phyloP scores from a whole-genome alignment of 2,113 vertebrate genomes.

The Helogale parvula region DNA sequence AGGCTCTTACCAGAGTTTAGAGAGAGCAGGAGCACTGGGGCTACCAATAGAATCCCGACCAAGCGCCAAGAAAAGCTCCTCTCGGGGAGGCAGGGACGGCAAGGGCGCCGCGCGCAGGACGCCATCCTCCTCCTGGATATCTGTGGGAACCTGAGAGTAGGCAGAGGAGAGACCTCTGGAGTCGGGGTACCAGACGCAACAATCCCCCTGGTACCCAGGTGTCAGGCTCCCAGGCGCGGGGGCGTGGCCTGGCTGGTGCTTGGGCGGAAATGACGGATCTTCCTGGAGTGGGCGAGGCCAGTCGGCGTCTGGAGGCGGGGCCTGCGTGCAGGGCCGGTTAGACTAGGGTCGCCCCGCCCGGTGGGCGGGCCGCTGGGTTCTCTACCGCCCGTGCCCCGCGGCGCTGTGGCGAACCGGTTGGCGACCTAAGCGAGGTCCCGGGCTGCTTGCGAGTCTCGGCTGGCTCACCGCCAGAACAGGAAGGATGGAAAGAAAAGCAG shows the following conservation, averaged over 20 bases:
- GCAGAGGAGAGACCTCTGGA: too few species aligned
- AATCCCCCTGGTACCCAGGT: background rate
- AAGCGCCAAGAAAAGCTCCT: background rate
- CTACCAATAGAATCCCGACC: background rate
- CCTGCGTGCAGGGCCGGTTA: background rate
- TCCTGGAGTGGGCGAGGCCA: rapidly evolving
- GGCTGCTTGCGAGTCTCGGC: background rate
- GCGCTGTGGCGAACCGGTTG: background rate
- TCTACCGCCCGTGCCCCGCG: background rate
- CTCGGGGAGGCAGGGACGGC: background rate
- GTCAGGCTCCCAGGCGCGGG: rapidly evolving
- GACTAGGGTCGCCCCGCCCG: rapidly evolving
- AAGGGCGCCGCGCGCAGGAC: background rate
- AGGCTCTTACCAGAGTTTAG: slow-evolving; percentile 41
- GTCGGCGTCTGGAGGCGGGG: background rate
- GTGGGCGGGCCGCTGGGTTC: rapidly evolving
- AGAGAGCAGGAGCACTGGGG: background rate
- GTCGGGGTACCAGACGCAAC: rapidly evolving
- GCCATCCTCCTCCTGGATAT: background rate
- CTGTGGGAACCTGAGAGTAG: background rate
- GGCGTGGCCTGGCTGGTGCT: background rate
- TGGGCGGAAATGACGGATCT: rapidly evolving
- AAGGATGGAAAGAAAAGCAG: background rate
- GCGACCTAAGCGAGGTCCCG: background rate
- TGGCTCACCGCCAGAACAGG: rapidly evolving